Base-by-base conservation (phyloP, 2,888 invertebrate species). In the Pandemis cinnamomeana region DNA sequence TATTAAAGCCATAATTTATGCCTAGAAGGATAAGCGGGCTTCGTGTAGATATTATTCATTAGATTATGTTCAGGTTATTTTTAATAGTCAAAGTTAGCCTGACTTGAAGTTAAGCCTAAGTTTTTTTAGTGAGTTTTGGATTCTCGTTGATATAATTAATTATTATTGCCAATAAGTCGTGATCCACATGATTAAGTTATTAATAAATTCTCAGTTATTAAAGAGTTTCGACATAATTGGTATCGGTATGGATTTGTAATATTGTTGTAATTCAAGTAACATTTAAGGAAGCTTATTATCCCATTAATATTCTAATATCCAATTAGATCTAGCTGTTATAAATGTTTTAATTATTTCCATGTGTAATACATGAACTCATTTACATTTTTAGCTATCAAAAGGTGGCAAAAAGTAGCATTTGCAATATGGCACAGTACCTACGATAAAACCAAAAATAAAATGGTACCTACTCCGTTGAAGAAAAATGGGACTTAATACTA, bases 1-100 rank as follows among this genome's bases (percentile, higher is more conserved):
- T 86, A 86, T 88, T 89, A 90, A 90, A 87, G 87, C 87, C 83
- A 91, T 93, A 91, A 87, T 83, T 92, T 91, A 92, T 85, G 86
- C 82, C 86, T 90, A 87, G 87, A 82, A 84, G 88, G 88, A 90
- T 90, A 87, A 88, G 87, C 72, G 67, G 85, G 83, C 84, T 83
- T 81, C 86, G 83, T 72, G 79, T 77, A 73, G 76, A 78, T 82
- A 86, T 90, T 88, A 89, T 85, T 91, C 87, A 89, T 89, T 85
- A 80, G 79, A 86, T 86, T 87, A 86, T 86, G 84, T 82, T 80
- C 82, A 83, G 81, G 81, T 81, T 82, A 81, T 79, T 85, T 84
- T 86, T 85, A 84, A 87, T 71, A 71, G 15, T 44, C 44, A 20
- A 46, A 42, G 27, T 5, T 3, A 41, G 7, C 5, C 20, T 66